Percentiles rank a stretch among this genome's conserved stretches.
phyloP scores from a whole-genome alignment of 2,113 vertebrate genomes.

The Bettongia penicillata region DNA sequence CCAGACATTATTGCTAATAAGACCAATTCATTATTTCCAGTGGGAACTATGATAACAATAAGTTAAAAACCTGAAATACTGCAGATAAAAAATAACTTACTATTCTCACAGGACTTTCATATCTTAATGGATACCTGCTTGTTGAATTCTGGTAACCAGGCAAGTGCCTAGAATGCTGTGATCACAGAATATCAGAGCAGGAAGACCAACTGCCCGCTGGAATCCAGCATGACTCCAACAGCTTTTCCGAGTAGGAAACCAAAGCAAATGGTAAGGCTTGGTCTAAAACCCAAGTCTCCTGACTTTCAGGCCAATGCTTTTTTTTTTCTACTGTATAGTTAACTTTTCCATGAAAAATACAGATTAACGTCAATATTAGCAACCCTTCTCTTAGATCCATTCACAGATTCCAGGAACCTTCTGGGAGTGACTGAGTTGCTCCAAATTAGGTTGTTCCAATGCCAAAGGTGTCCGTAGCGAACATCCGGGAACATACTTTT shows the following conservation, averaged over 20 bases:
- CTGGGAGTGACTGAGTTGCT: background rate
- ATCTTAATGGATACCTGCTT: background rate
- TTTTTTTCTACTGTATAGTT: background rate
- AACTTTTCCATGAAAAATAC: background rate
- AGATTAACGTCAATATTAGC: background rate
- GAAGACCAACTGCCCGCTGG: background rate
- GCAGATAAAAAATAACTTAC: background rate
- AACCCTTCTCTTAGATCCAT: background rate
- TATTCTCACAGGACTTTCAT: background rate
- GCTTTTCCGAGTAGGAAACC: background rate
- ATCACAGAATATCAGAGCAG: background rate
- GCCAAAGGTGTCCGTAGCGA: background rate
- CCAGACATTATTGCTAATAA: background rate
- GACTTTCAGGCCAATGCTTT: background rate
- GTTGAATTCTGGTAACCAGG: background rate
- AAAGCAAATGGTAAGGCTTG: background rate
- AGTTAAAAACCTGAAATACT: background rate
- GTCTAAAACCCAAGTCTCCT: background rate
- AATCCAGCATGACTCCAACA: background rate
- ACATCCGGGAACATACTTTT: background rate
- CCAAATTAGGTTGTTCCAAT: background rate
- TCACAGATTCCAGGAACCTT: background rate
- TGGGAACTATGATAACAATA: background rate
- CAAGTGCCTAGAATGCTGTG: background rate
- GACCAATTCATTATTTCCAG: background rate